Percentiles rank a stretch among this genome's conserved stretches.
Evolutionary conservation across 2,888 invertebrate genomes (phyloP).

Genomic region (Myopa testacea): DNA sequence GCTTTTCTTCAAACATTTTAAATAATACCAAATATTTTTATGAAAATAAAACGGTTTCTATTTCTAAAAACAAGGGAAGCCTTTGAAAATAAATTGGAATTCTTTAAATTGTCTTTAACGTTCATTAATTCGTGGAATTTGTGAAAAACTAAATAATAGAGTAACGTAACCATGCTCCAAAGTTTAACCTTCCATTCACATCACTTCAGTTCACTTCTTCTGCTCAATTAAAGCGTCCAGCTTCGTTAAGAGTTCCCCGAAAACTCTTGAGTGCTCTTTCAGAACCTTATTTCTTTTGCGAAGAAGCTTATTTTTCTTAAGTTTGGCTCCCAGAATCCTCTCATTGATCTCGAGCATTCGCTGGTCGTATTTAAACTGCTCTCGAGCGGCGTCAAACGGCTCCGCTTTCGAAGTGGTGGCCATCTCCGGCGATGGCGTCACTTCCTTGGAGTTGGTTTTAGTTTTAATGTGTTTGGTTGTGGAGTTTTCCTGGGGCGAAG

Average conservation of each 20-base stretch:
- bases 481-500: no score
- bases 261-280: conserved; percentile 14
- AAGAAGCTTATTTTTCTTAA: conserved; percentile 24
- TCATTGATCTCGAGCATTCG: conserved; percentile 15
- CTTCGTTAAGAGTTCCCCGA: conserved; percentile 8
- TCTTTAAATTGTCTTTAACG: no score
- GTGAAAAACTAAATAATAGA: no score
- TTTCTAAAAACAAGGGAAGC: no score
- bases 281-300: conserved; percentile 18
- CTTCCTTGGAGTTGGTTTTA: neutral
- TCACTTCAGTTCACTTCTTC: neutral
- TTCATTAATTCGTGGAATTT: no score
- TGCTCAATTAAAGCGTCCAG: conserved; percentile 18
- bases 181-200: no score
- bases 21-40: no score
- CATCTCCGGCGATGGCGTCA: neutral
- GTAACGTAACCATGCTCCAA: no score
- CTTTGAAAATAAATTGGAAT: no score
- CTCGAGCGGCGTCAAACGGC: neutral
- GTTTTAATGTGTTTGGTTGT: no score
- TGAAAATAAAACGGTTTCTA: no score
- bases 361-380: neutral
- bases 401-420: neutral
- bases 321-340: neutral
- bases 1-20: no score